phyloP scores from a whole-genome alignment of 2,888 invertebrate genomes.

The Calliopum simillimum region DNA sequence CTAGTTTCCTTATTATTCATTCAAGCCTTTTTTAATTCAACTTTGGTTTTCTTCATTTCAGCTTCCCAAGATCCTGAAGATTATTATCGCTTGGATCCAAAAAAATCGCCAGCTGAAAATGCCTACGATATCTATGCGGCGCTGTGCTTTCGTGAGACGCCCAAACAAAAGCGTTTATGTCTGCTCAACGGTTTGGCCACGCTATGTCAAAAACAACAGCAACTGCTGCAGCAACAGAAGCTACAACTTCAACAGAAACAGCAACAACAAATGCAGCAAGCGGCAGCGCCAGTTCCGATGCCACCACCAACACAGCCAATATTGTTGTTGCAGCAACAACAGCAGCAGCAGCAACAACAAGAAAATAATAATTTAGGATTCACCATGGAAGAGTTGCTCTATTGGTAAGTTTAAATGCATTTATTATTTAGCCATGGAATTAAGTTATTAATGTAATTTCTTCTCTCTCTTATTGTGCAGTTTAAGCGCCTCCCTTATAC shows the following conservation, averaged over 20 bases:
- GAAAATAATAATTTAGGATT: conserved; percentile 72
- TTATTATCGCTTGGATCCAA: conserved; percentile 73
- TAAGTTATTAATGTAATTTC: conserved; percentile 22
- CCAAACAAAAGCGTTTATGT: conserved; percentile 83
- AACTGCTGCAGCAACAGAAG: conserved; percentile 40
- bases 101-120: conserved; percentile 74
- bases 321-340: not conserved
- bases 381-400: conserved; percentile 82
- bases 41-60: conserved; percentile 39
- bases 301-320: conserved; percentile 16
- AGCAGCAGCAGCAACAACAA: conserved; percentile 35
- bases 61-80: conserved; percentile 70
- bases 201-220: conserved; percentile 67
- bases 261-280: conserved; percentile 42
- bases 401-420: conserved; percentile 73
- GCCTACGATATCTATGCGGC: conserved; percentile 74
- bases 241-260: conserved; percentile 44
- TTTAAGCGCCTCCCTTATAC: conserved; percentile 84
- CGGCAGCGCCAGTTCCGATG: conserved; percentile 27
- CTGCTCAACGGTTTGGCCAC: conserved; percentile 91
- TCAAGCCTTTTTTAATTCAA: not conserved
- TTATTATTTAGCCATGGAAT: conserved; percentile 27
- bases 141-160: conserved; percentile 71
- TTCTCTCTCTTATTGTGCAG: conserved; percentile 68
- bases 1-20: conserved; percentile 5